Evolutionary conservation across 2,113 vertebrate species (phyloP).

Genomic region (Onychostoma macrolepis): DNA sequence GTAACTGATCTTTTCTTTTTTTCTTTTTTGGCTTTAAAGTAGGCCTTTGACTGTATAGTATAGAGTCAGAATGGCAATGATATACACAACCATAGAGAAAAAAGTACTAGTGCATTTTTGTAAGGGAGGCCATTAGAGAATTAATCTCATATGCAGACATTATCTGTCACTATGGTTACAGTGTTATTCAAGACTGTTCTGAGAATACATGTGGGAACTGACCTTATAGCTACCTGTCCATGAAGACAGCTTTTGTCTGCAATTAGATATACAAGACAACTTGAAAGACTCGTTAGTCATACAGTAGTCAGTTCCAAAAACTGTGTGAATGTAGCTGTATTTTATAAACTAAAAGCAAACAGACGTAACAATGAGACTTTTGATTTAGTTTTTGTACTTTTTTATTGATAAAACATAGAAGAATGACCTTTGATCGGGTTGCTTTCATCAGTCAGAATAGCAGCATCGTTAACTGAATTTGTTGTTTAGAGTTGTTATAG

Average conservation of each 20-base stretch:
- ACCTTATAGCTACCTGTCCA: constrained; percentile 4
- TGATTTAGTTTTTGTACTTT: background rate
- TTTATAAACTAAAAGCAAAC: background rate
- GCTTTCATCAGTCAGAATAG: background rate
- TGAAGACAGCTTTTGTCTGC: background rate
- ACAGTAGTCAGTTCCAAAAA: background rate
- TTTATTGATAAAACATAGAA: background rate
- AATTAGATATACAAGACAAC: background rate
- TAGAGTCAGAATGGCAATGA: background rate
- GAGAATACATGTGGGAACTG: background rate
- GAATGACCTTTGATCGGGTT: background rate
- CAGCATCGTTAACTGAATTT: background rate
- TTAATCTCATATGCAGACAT: background rate
- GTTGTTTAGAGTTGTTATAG: background rate
- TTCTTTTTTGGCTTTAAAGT: background rate
- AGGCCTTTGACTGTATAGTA: background rate
- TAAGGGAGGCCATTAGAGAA: background rate
- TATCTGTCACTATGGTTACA: constrained; percentile 10
- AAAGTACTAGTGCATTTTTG: background rate
- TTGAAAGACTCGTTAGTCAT: background rate
- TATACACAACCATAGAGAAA: background rate
- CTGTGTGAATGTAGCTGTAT: background rate
- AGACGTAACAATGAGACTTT: background rate
- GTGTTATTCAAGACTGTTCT: background rate
- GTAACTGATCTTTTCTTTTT: no score